Conservation (phyloP, 2,113 vertebrate species). For the Terrapene triunguis region DNA sequence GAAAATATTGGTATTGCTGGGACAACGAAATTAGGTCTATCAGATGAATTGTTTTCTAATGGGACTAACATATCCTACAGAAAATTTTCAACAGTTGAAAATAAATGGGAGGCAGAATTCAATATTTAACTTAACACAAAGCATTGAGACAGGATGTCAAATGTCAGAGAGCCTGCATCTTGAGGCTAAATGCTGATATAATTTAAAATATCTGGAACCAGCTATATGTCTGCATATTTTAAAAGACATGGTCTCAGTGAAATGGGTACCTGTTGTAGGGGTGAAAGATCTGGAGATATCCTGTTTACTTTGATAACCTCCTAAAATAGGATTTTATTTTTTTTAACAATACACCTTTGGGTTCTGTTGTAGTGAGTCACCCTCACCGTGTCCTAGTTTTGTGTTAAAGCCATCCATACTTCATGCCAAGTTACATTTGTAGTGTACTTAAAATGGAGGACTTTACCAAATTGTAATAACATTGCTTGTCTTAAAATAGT, state of each 20-base stretch:
- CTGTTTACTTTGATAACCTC: neutral
- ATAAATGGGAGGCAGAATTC: conserved; percentile 14
- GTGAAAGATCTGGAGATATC: neutral
- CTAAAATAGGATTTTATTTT: neutral
- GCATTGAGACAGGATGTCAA: conserved; percentile 36
- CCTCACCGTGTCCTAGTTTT: neutral
- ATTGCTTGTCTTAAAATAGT: neutral
- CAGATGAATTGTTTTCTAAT: conserved; percentile 57
- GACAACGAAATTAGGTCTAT: conserved; percentile 31
- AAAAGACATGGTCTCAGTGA: neutral
- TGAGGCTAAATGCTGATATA: neutral
- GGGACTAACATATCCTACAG: conserved; percentile 4
- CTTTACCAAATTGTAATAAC: neutral
- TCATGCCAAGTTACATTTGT: neutral
- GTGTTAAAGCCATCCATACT: neutral
- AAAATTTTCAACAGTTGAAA: neutral
- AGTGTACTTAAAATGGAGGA: neutral
- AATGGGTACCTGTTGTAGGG: neutral
- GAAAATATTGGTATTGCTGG: conserved; percentile 6
- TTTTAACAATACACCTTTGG: neutral
- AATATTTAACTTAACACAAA: conserved; percentile 42
- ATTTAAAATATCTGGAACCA: neutral
- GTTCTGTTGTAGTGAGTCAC: neutral
- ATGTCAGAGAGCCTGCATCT: neutral
- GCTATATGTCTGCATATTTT: neutral